A percentile compares a stretch with the other conserved stretches of the same genome.
phyloP scores from a whole-genome alignment of 2,113 vertebrate species.

The Electrona antarctica region DNA sequence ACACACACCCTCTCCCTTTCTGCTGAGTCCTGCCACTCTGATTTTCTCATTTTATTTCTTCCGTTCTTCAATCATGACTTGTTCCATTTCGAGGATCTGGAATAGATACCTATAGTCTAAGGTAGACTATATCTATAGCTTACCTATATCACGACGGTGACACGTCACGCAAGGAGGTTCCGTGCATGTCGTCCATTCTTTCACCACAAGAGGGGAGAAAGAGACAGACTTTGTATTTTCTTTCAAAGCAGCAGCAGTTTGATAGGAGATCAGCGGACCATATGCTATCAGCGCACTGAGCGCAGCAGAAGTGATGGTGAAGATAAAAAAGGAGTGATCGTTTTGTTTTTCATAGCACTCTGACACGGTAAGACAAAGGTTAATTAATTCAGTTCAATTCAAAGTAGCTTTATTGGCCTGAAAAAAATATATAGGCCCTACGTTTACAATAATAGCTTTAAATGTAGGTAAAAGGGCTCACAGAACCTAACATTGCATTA shows the following conservation, averaged over 20 bases:
- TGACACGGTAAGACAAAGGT: neutral
- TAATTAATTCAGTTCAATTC: too few species aligned
- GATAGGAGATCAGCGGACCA: slow-evolving; percentile 1
- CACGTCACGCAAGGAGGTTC: neutral
- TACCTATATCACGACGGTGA: too few species aligned
- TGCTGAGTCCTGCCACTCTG: neutral
- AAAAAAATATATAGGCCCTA: too few species aligned
- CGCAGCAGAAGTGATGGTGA: neutral
- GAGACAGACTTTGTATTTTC: slow-evolving; percentile 36
- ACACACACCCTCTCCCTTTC: neutral
- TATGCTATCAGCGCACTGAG: too few species aligned
- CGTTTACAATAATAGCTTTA: too few species aligned
- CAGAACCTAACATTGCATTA: too few species aligned
- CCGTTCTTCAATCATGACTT: neutral
- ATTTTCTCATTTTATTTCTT: too few species aligned
- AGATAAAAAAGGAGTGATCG: slow-evolving; percentile 12
- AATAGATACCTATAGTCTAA: too few species aligned
- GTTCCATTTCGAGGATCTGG: neutral
- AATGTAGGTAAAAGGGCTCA: too few species aligned
- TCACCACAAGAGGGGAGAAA: neutral
- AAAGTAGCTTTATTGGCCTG: too few species aligned
- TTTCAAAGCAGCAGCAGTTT: neutral
- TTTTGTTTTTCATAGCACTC: neutral
- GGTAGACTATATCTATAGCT: too few species aligned
- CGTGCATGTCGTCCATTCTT: neutral